A percentile compares a stretch with the other conserved stretches of the same genome.
phyloP scores from a whole-genome alignment of 35 echinoderm and acorn worm species.

The Patiria miniata region DNA sequence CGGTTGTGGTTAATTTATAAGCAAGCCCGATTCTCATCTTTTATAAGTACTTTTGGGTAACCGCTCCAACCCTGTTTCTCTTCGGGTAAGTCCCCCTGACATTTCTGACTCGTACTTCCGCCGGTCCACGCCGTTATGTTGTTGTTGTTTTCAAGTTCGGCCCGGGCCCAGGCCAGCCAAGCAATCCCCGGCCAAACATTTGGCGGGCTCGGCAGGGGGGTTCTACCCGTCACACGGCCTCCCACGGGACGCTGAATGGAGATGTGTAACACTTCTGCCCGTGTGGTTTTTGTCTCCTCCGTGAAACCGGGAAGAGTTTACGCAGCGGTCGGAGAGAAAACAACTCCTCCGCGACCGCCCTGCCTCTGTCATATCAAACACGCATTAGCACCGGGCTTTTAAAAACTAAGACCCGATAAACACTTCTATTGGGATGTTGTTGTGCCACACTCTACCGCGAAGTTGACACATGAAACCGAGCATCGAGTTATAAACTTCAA shows the following conservation, averaged over 20 bases:
- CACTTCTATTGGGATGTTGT: too few species aligned
- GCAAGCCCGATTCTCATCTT: too few species aligned
- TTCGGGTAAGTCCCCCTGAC: neutral
- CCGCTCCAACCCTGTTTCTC: neutral
- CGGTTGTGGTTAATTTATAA: too few species aligned
- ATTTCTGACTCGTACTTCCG: constrained; percentile 2
- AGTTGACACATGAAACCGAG: too few species aligned
- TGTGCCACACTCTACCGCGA: too few species aligned
- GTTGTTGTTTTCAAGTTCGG: neutral
- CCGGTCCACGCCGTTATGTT: neutral
- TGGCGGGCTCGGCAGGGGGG: neutral
- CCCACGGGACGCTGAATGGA: neutral
- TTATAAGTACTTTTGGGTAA: too few species aligned
- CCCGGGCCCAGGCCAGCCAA: too few species aligned
- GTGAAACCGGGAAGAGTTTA: neutral
- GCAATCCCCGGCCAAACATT: constrained; percentile 2
- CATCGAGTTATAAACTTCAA: too few species aligned
- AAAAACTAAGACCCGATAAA: too few species aligned
- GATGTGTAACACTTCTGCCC: neutral
- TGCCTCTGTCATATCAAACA: constrained; percentile 3
- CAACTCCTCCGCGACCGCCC: neutral
- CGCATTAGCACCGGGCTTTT: neutral
- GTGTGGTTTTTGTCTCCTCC: neutral
- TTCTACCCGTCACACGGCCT: neutral
- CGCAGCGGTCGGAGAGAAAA: constrained; percentile 15